Percentiles rank a stretch among this genome's conserved stretches.
These are phyloP conservation scores for Eumeta japonica DNA, from an alignment of 1,140 invertebrate genomes.

Conservation along the genomic window DNA sequence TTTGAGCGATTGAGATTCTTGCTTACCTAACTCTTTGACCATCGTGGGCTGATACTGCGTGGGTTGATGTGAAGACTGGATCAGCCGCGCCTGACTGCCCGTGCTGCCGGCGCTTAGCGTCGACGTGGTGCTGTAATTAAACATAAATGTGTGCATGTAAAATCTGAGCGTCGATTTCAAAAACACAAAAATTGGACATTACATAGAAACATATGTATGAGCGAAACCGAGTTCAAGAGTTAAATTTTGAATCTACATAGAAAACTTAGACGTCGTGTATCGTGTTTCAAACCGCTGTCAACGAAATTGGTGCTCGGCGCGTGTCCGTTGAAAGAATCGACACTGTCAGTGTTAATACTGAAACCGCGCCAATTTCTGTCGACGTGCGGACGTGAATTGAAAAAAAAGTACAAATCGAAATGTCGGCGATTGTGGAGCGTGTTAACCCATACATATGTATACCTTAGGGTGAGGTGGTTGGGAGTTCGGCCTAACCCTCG, in stretches of 20 bases:
- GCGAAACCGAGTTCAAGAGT: conserved; percentile 22
- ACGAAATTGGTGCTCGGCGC: no score
- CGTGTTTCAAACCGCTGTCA: no score
- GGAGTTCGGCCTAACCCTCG: conserved; percentile 81
- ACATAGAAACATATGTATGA: conserved; percentile 46
- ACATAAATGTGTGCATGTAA: background rate
- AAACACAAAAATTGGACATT: conserved; percentile 4
- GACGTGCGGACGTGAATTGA: no score
- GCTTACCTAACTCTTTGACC: conserved; percentile 84
- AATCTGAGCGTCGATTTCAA: conserved; percentile 7
- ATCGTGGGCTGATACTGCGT: conserved; percentile 82
- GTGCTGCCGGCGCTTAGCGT: conserved; percentile 92
- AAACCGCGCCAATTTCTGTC: no score
- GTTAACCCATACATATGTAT: conserved; percentile 47
- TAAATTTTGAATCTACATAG: conserved; percentile 36
- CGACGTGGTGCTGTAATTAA: conserved; percentile 77
- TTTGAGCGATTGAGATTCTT: conserved; percentile 49
- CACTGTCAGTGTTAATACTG: no score
- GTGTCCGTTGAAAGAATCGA: no score
- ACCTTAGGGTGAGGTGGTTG: conserved; percentile 87
- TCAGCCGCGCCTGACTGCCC: conserved; percentile 87
- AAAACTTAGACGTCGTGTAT: no score
- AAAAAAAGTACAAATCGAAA: conserved; percentile 20
- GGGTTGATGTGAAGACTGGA: conserved; percentile 90
- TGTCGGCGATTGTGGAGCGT: conserved; percentile 13